Percentiles rank a stretch among this genome's conserved stretches.
phyloP scores from a whole-genome alignment of 2,888 invertebrate species.

The Mongoloraphidia duomilia region DNA sequence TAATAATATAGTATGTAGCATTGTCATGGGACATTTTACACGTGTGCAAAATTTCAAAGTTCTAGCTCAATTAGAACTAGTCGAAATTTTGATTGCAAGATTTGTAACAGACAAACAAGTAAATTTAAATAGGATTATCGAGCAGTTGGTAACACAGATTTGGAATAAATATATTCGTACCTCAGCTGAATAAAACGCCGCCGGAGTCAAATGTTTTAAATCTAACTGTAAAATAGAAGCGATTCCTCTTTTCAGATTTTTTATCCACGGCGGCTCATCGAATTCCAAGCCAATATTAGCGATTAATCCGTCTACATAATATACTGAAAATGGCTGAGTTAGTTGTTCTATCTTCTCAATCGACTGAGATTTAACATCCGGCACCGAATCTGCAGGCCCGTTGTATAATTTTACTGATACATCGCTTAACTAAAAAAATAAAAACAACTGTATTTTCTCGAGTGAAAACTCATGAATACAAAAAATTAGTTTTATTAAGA shows the following conservation, averaged over 20 bases:
- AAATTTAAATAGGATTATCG: no score
- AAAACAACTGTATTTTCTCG: not conserved
- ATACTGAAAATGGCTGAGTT: slow-evolving; percentile 6
- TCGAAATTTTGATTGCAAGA: no score
- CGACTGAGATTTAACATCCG: not conserved
- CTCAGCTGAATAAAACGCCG: slow-evolving; percentile 7
- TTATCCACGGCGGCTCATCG: slow-evolving; percentile 7
- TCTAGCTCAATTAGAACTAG: no score
- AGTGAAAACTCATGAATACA: no score
- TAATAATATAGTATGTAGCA: no score
- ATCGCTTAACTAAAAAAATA: slow-evolving; percentile 7
- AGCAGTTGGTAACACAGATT: no score
- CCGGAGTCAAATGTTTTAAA: slow-evolving; percentile 4
- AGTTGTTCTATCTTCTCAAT: not conserved
- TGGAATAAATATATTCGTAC: not conserved
- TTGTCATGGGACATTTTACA: no score
- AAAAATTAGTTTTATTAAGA: no score
- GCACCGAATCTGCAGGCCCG: slow-evolving; percentile 3
- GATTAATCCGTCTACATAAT: slow-evolving; percentile 6
- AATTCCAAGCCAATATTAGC: slow-evolving; percentile 5
- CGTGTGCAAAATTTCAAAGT: no score
- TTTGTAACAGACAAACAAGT: no score
- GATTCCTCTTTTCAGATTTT: slow-evolving; percentile 9
- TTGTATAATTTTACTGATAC: slow-evolving; percentile 8
- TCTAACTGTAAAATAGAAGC: slow-evolving; percentile 9